phyloP scores from a whole-genome alignment of 2,113 vertebrate genomes.

The Oceanites oceanicus region DNA sequence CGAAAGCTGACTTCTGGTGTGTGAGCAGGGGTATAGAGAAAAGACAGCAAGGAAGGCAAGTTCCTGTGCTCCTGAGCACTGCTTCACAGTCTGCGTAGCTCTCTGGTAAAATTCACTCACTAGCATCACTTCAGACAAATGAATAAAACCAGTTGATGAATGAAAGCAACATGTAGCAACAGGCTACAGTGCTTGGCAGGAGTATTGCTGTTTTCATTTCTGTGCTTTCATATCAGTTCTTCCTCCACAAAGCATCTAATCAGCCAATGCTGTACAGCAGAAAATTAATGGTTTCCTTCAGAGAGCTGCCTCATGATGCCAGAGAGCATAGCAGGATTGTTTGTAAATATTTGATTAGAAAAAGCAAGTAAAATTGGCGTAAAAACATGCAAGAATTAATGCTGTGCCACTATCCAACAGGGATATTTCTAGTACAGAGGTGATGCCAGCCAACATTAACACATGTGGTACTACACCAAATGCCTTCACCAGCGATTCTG shows the following conservation, averaged over 20 bases:
- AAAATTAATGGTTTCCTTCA: slow-evolving; percentile 54
- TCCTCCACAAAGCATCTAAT: slow-evolving; percentile 50
- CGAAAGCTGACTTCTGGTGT: slow-evolving; percentile 37
- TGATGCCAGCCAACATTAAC: neutral
- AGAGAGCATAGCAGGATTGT: neutral
- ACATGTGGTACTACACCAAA: neutral
- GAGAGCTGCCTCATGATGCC: neutral
- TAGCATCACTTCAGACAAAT: neutral
- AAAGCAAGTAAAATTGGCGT: neutral
- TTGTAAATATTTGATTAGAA: slow-evolving; percentile 55
- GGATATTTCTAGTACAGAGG: neutral
- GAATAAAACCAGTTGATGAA: neutral
- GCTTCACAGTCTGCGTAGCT: neutral
- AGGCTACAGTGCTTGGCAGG: slow-evolving; percentile 34
- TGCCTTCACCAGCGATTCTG: neutral
- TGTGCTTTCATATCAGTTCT: slow-evolving; percentile 20
- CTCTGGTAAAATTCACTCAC: neutral
- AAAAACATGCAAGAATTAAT: neutral
- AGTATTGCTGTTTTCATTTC: slow-evolving; percentile 29
- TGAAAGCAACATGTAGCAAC: slow-evolving; percentile 1
- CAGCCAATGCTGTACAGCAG: neutral
- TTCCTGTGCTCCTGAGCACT: neutral
- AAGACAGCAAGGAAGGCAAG: neutral
- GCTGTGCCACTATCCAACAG: neutral
- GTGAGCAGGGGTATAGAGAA: neutral